Percentiles rank a stretch among this genome's conserved stretches.
These are phyloP conservation scores for Yponomeuta plumbellus DNA, from an alignment of 2,888 invertebrate genomes.

Conservation along the genomic window DNA sequence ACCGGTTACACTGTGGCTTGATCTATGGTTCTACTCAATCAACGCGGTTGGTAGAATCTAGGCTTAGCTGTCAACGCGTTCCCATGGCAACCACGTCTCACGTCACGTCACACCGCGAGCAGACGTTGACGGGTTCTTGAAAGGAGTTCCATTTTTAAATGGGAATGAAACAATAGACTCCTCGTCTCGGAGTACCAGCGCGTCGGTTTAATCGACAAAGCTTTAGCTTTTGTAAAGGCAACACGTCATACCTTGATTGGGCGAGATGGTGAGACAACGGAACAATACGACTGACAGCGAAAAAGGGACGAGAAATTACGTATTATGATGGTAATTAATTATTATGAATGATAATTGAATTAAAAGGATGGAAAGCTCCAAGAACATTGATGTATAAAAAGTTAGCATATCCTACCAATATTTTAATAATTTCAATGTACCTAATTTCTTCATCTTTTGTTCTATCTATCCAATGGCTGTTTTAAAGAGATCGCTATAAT, in stretches of 20 bases:
- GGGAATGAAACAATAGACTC: neutral
- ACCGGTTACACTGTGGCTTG: too few species aligned
- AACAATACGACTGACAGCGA: neutral
- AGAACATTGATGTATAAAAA: too few species aligned
- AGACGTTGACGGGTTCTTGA: neutral
- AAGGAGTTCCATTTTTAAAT: conserved; percentile 1
- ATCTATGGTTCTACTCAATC: too few species aligned
- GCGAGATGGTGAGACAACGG: neutral
- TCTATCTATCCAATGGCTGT: too few species aligned
- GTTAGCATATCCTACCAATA: too few species aligned
- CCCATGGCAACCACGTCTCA: neutral
- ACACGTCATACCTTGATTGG: neutral
- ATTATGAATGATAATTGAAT: neutral
- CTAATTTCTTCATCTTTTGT: too few species aligned
- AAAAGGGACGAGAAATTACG: neutral
- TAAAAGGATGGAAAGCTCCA: too few species aligned
- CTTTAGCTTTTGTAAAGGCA: neutral
- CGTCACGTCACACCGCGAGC: neutral
- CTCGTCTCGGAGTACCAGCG: neutral
- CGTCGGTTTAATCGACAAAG: neutral
- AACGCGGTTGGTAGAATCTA: too few species aligned
- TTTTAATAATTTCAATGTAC: too few species aligned
- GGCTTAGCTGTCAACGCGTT: neutral
- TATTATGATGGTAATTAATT: neutral
- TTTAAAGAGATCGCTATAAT: too few species aligned